Evolutionary conservation across 2,888 invertebrate genomes (phyloP), one percentile per base, ranked within the genome.

Genomic region (Melolontha melolontha): DNA sequence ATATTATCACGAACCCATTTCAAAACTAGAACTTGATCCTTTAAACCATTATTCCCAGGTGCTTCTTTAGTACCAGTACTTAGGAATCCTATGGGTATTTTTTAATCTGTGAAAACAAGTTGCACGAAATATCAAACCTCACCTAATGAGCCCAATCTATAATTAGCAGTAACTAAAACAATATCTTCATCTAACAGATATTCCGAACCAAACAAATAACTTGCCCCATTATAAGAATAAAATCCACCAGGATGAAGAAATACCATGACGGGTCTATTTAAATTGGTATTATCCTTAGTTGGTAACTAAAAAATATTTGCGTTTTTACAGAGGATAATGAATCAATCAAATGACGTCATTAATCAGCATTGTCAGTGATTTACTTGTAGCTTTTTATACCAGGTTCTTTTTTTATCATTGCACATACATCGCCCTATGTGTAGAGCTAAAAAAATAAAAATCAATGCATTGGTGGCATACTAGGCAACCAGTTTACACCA

Each of bases 241-340:
- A 89, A 91, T n/a, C 86, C 90, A 0, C 92, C 92, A 0, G 88
- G 86, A 80, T 91, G 92, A 69, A 92, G 85, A 79, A 85, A 90
- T 0, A 92, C 86, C 6, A 92, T 82, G 1, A 92, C 92, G 0
- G 92, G 90, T 10, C 82, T 75, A 69, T 82, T 82, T 1, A 78
- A 75, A 62, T 76, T 75, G 34, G 79, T 75, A 16, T 78, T 70
- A 2, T 72, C 76, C 69, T 76, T 76, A 7, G 17, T 42, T 7
- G 82, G 81, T 22, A 82, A 68, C 83, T 83, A 63, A 49, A n/a
- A 75, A 22, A 69, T n/a, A n/a, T n/a, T n/a, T n/a, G n/a, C n/a
- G n/a, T n/a, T n/a, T n/a, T n/a, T n/a, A n/a, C n/a, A n/a, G n/a
- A n/a, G n/a, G n/a, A n/a, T n/a, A n/a, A n/a, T n/a, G n/a, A n/a